Evolutionary conservation across 2,888 invertebrate species (phyloP).

Genomic region (Nesidiocoris tenuis): DNA sequence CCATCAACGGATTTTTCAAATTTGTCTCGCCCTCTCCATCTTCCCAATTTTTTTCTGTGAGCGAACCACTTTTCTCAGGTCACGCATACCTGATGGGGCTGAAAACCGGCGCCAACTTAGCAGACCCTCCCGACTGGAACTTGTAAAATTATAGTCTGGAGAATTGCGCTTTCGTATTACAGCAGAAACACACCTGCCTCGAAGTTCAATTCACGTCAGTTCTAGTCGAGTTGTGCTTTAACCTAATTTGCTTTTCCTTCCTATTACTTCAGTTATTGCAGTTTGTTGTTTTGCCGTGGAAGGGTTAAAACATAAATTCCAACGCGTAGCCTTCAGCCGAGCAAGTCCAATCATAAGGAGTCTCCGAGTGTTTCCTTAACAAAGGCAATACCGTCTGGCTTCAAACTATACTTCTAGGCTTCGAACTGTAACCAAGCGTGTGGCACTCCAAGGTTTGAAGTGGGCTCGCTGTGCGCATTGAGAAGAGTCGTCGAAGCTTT

Average conservation of each 20-base stretch:
- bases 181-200: background rate
- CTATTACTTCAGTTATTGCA: constrained; percentile 16
- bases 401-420: background rate
- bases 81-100: too few species aligned
- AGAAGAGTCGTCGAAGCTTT: too few species aligned
- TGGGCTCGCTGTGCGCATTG: too few species aligned
- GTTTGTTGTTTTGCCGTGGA: background rate
- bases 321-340: background rate
- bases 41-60: too few species aligned
- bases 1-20: too few species aligned
- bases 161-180: background rate
- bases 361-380: background rate
- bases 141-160: constrained; percentile 1
- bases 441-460: too few species aligned
- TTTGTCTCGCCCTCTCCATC: too few species aligned
- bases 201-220: background rate
- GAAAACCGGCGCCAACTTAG: too few species aligned
- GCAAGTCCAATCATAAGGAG: background rate
- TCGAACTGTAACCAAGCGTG: background rate
- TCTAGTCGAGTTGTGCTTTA: constrained; percentile 2
- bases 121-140: background rate
- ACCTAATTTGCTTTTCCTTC: constrained; percentile 10
- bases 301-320: background rate
- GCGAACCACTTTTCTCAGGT: too few species aligned
- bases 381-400: background rate